Evolutionary conservation across 2,113 vertebrate genomes (phyloP).

Genomic region (Rhinopomastus cyanomelas): DNA sequence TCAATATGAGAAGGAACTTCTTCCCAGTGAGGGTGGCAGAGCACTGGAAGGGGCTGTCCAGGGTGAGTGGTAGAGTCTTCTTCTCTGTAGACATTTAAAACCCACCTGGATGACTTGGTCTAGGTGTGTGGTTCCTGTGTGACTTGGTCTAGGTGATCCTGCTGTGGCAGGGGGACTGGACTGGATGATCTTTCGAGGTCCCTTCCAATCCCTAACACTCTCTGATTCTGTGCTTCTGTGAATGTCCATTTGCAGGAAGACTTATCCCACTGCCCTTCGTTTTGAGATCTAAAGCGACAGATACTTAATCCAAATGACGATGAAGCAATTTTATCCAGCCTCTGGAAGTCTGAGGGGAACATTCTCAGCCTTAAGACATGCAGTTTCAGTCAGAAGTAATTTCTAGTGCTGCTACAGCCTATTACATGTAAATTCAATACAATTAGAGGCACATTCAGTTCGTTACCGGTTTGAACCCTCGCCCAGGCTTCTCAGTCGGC

Average conservation of each 20-base stretch:
- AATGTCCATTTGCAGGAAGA: constrained; percentile 10
- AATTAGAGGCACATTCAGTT: constrained; percentile 78
- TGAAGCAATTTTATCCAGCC: constrained; percentile 56
- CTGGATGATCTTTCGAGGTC: no score
- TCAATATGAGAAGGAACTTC: no score
- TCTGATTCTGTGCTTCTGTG: constrained; percentile 20
- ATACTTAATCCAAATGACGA: constrained; percentile 67
- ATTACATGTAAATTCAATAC: constrained; percentile 77
- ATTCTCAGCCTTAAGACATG: constrained; percentile 64
- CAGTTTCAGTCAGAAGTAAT: constrained; percentile 75
- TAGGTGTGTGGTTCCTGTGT: no score
- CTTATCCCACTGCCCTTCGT: neutral
- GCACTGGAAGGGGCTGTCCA: no score
- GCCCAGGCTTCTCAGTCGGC: constrained; percentile 58
- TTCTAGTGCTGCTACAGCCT: constrained; percentile 63
- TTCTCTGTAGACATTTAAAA: no score
- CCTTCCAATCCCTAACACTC: no score
- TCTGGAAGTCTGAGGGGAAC: constrained; percentile 44
- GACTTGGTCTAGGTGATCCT: no score
- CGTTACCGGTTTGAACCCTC: constrained; percentile 74
- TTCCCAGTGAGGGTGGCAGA: no score
- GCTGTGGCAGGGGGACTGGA: no score
- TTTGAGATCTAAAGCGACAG: constrained; percentile 50
- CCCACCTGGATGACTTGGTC: no score
- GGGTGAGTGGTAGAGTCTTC: no score